These are phyloP conservation scores for Gambusia affinis DNA, from an alignment of 2,113 vertebrate species.

Conservation along the genomic window DNA sequence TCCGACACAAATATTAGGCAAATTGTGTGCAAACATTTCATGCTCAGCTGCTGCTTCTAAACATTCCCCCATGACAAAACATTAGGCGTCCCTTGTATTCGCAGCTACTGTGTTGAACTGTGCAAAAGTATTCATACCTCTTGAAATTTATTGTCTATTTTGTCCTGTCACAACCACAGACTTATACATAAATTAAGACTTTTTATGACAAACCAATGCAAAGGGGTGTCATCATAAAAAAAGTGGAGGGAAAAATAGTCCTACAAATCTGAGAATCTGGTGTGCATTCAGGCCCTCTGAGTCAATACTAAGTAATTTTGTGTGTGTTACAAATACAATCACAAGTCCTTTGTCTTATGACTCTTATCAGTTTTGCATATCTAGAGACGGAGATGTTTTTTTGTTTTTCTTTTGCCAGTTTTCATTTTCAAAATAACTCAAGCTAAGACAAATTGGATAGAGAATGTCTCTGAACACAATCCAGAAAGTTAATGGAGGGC, in stretches of 20 bases:
- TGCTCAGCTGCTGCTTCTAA: conserved; percentile 69
- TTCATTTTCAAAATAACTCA: neutral
- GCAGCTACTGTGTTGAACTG: conserved; percentile 16
- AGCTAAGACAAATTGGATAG: neutral
- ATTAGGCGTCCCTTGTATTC: conserved; percentile 15
- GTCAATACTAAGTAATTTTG: too few relatives aligned
- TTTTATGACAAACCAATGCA: neutral
- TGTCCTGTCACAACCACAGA: neutral
- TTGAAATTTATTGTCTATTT: neutral
- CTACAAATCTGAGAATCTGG: neutral
- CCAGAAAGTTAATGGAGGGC: neutral
- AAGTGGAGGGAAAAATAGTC: neutral
- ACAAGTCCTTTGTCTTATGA: too few relatives aligned
- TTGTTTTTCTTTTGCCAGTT: neutral
- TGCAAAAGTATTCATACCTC: neutral
- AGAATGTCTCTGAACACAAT: neutral
- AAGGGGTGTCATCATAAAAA: neutral
- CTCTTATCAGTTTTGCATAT: too few relatives aligned
- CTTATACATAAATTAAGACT: neutral
- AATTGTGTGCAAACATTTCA: conserved; percentile 69
- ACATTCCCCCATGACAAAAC: conserved; percentile 61
- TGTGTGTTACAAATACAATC: too few relatives aligned
- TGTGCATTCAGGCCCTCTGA: neutral
- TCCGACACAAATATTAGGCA: conserved; percentile 71
- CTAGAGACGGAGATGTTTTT: too few relatives aligned